Evolutionary conservation across 2,797 vertebrate species (phyloP), one percentile per base, ranked within the genome.

Genomic region (Setipinna tenuifilis): DNA sequence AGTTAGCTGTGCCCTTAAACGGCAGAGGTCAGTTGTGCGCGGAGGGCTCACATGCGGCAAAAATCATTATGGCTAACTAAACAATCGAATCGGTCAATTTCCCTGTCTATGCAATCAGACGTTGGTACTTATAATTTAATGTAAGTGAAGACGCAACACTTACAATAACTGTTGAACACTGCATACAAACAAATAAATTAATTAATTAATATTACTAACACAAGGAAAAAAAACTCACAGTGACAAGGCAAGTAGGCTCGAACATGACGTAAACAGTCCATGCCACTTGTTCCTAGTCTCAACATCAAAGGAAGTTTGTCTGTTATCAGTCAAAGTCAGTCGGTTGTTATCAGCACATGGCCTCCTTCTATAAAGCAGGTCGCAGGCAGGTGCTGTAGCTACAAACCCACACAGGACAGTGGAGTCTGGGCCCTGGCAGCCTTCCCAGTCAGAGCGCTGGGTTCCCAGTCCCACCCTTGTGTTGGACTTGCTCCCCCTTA

Each of bases 381-480:
- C 41, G 31, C 35, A 78, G 71, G 71, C 71, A 78, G 17, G 71
- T 78, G 35, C 35, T 44, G 19, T 17, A 78, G 28, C 25, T 16
- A 17, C 1, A 68, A 68, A 68, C 62, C 23, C 23, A 12, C 25
- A 28, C 62, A 28, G 23, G 62, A 28, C 12, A 35, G 3, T 78
- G 35, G 17, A 6, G 71, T n/a, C 82, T 84, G 12, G 44, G 19
- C 57, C n/a, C 21, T 65, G 48, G 62, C 19, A 21, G 35, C 88
- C 85, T 59, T 81, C 0, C 35, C 85, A 83, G 75, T 89, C 86
- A 57, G 81, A 68, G 86, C 90, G 83, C 78, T 81, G 85, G 87
- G 87, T 88, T 86, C 84, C 85, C 68, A 85, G 90, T 82, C 88
- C 89, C 11, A 78, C 71, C 68, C 46, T 86, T 87, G 57, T 88